A percentile compares a stretch with the other conserved stretches of the same genome.
Conservation (phyloP, 2,113 vertebrate genomes). For the Atractosteus spatula region DNA sequence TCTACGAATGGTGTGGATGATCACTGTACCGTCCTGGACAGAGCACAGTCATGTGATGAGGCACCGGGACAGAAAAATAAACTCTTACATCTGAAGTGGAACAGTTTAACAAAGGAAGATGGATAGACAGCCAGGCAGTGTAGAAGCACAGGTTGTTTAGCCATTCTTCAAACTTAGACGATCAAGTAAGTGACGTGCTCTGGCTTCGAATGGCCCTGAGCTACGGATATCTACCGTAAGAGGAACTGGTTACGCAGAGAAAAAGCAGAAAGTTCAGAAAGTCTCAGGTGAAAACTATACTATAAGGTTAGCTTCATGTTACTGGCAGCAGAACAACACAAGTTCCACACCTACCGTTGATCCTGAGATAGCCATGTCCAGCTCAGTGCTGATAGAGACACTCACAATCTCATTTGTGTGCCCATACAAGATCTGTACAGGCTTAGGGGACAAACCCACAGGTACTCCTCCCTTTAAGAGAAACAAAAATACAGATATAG, state of each 20-base stretch:
- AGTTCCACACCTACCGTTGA: constrained; percentile 69
- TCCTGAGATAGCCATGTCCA: constrained; percentile 94
- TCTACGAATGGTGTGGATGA: constrained; percentile 81
- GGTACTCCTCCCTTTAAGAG: constrained; percentile 76
- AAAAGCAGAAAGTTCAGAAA: too few relatives aligned
- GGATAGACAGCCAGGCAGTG: constrained; percentile 1
- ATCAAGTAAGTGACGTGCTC: too few relatives aligned
- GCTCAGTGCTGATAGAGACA: constrained; percentile 89
- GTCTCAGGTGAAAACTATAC: too few relatives aligned
- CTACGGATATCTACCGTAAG: too few relatives aligned
- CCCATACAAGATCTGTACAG: constrained; percentile 90
- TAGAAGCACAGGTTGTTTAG: neutral
- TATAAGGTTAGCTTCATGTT: too few relatives aligned
- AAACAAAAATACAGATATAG: neutral
- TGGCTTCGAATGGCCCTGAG: too few relatives aligned
- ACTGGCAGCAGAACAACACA: too few relatives aligned
- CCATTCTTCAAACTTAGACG: neutral
- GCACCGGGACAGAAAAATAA: constrained; percentile 4
- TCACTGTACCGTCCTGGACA: constrained; percentile 85
- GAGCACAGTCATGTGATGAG: constrained; percentile 1
- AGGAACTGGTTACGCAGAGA: too few relatives aligned
- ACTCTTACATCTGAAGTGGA: neutral
- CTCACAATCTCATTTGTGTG: constrained; percentile 87
- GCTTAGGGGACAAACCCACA: constrained; percentile 81
- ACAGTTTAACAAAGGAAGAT: neutral